These are phyloP conservation scores for Lasioglossum oenotherae DNA, from an alignment of 2,888 invertebrate species.

Conservation along the genomic window DNA sequence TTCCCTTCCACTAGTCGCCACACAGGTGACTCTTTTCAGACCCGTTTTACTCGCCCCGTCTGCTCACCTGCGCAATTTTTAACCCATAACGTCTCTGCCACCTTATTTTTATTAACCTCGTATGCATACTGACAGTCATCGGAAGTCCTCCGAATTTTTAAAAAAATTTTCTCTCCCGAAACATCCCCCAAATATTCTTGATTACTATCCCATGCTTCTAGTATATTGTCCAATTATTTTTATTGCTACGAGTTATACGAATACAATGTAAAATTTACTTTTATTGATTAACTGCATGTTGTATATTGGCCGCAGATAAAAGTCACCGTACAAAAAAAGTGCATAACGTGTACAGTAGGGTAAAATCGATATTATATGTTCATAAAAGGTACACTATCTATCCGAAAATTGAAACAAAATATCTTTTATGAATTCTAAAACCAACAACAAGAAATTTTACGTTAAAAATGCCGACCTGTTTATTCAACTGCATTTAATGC, in stretches of 20 bases:
- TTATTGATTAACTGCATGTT: not conserved
- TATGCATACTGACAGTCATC: not conserved
- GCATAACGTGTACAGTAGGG: not conserved
- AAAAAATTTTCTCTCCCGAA: not conserved
- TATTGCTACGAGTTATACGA: not conserved
- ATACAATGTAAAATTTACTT: not conserved
- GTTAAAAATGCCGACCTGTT: not conserved
- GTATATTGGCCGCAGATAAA: not conserved
- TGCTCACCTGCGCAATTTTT: not conserved
- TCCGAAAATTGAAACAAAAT: not conserved
- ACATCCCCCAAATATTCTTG: not conserved
- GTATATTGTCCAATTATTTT: not conserved
- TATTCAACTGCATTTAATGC: not conserved
- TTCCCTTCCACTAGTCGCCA: not conserved
- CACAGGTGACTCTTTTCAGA: not conserved
- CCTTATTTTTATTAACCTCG: not conserved
- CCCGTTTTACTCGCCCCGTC: not conserved
- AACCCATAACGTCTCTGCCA: not conserved
- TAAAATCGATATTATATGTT: not conserved
- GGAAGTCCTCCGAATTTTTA: fast-evolving
- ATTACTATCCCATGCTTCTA: not conserved
- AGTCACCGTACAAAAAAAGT: not conserved
- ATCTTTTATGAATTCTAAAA: not conserved
- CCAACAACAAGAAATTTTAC: not conserved
- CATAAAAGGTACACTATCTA: not conserved